Evolutionary conservation across 2,113 vertebrate genomes (phyloP).

Genomic region (Microtus ochrogaster): DNA sequence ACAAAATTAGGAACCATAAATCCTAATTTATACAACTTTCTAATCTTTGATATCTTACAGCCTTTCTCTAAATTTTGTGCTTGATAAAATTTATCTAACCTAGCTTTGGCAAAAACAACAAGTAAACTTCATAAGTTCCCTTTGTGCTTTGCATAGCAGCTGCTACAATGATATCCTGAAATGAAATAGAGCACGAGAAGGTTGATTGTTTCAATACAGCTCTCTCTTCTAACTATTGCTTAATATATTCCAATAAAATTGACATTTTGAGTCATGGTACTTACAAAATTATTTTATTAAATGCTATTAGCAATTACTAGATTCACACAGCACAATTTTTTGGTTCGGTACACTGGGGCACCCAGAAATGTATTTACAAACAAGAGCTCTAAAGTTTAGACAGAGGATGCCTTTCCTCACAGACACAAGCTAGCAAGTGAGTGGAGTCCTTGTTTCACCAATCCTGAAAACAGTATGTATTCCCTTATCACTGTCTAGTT

Average conservation of each 20-base stretch:
- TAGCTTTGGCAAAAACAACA: slow-evolving; percentile 8
- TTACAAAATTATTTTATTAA: not conserved
- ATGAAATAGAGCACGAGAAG: not conserved
- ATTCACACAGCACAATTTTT: not conserved
- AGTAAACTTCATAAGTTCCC: not conserved
- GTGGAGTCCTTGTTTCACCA: not conserved
- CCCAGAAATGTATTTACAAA: not conserved
- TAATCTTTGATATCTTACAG: not conserved
- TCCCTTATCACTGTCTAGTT: not conserved
- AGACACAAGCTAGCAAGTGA: not conserved
- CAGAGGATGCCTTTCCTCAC: not conserved
- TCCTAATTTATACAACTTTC: not conserved
- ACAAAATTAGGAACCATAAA: slow-evolving; percentile 39
- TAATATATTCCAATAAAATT: not conserved
- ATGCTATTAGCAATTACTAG: not conserved
- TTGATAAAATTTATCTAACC: not conserved
- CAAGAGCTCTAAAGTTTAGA: not conserved
- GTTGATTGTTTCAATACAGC: not conserved
- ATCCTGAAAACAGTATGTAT: not conserved
- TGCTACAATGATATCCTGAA: not conserved
- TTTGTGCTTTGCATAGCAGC: not conserved
- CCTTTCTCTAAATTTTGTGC: not conserved
- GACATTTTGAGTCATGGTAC: not conserved
- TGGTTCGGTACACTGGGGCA: not conserved
- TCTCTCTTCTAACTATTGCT: not conserved